Base-by-base conservation (phyloP, 2,888 invertebrate genomes). In the Rhagophthalmus giganteus region DNA sequence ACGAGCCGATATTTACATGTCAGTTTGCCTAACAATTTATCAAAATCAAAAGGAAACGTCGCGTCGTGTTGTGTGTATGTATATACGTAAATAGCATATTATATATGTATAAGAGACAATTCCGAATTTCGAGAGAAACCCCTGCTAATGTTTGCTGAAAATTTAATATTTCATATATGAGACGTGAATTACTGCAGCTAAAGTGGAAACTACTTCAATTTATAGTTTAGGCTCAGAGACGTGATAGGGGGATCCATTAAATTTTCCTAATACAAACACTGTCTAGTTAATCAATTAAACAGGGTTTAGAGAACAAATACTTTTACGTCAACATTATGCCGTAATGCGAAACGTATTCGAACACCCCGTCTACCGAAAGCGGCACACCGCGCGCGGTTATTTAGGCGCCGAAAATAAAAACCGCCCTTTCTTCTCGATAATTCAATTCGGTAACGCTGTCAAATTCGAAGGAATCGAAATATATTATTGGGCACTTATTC, bases 231-330 rank as follows among this genome's bases (percentile, higher is more conserved):
- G 20, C 7, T 20, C 7, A 20, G n/a, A n/a, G 7, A 20, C 20
- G 20, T 20, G 20, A 20, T 20, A 20, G 20, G 20, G 20, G 8
- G 16, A 14, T 33, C 26, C 13, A 37, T 14, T 37, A 37, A 9
- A 34, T 20, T 16, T 15, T 30, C 12, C 10, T 13, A 30, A 9
- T 24, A 4, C 9, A 34, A 16, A 15, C 34, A 34, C 34, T 7
- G 20, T 7, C 34, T 20, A 15, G 11, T 15, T 11, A 34, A 34
- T 30, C 30, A 30, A 30, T 30, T 30, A 30, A 30, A 30, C 11
- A n/a, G 10, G 11, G 30, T 10, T 10, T 30, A 30, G 10, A 20
- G n/a, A 10, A 30, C 32, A 32, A 15, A 32, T 32, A 8, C 13
- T 32, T 8, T n/a, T 32, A 10, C 11, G 16, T 20, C 14, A 34